Conservation (phyloP, 2,113 vertebrate species). For the Pterocles orientalis region DNA sequence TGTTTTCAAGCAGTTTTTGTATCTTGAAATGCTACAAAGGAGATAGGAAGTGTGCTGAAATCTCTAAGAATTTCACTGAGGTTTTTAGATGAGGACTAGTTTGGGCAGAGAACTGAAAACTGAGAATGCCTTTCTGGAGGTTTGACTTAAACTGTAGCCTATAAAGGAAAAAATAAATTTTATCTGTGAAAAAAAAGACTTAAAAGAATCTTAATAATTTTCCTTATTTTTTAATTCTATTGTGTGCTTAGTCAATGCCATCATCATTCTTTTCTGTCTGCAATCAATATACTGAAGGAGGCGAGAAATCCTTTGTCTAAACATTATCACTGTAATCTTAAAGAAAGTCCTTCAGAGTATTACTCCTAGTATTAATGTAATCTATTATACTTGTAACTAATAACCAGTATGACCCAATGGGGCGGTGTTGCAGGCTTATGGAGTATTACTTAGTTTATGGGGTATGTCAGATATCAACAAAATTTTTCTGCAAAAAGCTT, state of each 20-base stretch:
- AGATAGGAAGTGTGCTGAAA: background rate
- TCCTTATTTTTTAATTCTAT: background rate
- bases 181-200: background rate
- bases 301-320: background rate
- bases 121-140: background rate
- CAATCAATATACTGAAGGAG: background rate
- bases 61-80: background rate
- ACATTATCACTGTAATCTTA: background rate
- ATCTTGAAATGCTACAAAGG: background rate
- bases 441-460: background rate
- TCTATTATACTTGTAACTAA: background rate
- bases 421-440: background rate
- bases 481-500: background rate
- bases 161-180: background rate
- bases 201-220: background rate
- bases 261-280: background rate
- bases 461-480: background rate
- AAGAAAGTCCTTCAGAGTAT: background rate
- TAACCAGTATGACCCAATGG: background rate
- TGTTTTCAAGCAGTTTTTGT: background rate
- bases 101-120: background rate
- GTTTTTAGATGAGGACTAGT: background rate
- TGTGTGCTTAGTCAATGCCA: background rate
- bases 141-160: background rate
- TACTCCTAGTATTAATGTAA: background rate